phyloP scores from a whole-genome alignment of 1,140 invertebrate genomes.

The Lasioglossum baleicum region DNA sequence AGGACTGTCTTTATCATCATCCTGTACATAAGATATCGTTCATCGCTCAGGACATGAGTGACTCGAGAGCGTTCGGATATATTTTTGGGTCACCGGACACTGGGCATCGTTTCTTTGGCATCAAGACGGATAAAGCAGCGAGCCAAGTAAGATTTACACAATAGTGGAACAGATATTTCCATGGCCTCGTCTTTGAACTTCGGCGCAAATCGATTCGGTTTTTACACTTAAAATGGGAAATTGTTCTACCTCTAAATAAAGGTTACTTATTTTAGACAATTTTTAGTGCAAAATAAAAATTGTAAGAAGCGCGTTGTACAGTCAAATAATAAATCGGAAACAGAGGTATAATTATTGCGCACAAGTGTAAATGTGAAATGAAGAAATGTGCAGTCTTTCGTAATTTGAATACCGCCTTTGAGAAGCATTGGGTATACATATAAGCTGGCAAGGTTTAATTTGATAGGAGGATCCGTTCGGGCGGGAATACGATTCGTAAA shows the following conservation, averaged over 20 bases:
- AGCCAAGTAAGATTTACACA: slow-evolving; percentile 85
- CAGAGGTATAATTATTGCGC: too few relatives aligned
- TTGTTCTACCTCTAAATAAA: too few relatives aligned
- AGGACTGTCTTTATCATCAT: slow-evolving; percentile 97
- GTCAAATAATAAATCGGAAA: too few relatives aligned
- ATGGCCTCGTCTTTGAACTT: not conserved
- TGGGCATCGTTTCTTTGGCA: slow-evolving; percentile 98
- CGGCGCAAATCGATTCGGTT: not conserved
- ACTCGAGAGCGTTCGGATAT: slow-evolving; percentile 98
- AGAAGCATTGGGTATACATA: not conserved
- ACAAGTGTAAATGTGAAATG: not conserved
- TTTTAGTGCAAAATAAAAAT: too few relatives aligned
- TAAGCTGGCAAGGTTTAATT: slow-evolving; percentile 12
- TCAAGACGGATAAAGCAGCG: slow-evolving; percentile 99
- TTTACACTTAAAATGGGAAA: not conserved
- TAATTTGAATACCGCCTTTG: slow-evolving; percentile 5
- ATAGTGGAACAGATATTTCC: not conserved
- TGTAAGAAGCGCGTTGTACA: too few relatives aligned
- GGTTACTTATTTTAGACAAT: too few relatives aligned
- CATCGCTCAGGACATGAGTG: slow-evolving; percentile 98
- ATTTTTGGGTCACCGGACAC: slow-evolving; percentile 98
- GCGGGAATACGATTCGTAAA: slow-evolving; percentile 38
- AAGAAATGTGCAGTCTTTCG: not conserved
- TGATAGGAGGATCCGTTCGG: slow-evolving; percentile 12
- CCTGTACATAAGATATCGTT: slow-evolving; percentile 99